Percentiles rank a stretch among this genome's conserved stretches.
These are phyloP conservation scores for Uloborus diversus DNA, from an alignment of 1,140 invertebrate genomes.

Conservation along the genomic window DNA sequence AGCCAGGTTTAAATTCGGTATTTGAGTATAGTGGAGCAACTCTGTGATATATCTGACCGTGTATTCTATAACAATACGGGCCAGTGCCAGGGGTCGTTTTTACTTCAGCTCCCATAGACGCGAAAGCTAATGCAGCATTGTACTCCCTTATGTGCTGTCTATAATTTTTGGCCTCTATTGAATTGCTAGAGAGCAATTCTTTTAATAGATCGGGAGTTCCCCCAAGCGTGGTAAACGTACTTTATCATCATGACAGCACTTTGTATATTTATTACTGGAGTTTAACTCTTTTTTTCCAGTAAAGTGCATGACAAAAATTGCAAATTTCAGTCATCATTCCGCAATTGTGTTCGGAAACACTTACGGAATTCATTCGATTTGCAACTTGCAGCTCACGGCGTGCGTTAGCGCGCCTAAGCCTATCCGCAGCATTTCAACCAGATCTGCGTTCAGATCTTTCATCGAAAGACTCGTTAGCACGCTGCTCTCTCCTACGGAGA, in stretches of 20 bases:
- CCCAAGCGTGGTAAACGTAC: neutral
- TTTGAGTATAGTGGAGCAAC: neutral
- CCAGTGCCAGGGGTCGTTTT: neutral
- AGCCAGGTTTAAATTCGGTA: neutral
- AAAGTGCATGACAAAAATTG: too few species aligned
- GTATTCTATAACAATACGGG: neutral
- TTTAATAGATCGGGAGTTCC: neutral
- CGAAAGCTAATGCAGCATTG: neutral
- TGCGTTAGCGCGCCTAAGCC: too few species aligned
- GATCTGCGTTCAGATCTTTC: too few species aligned
- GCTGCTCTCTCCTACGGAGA: too few species aligned
- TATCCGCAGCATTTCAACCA: too few species aligned
- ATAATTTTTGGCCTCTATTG: neutral
- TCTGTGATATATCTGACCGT: neutral
- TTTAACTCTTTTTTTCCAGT: too few species aligned
- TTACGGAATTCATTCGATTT: too few species aligned
- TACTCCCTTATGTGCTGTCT: neutral
- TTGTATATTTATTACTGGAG: too few species aligned
- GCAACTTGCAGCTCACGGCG: too few species aligned
- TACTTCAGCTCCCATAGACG: neutral
- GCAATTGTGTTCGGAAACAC: too few species aligned
- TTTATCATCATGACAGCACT: conserved; percentile 3
- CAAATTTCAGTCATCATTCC: too few species aligned
- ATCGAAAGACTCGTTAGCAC: too few species aligned
- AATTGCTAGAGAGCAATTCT: neutral